Percentiles rank a stretch among this genome's conserved stretches.
phyloP scores from a whole-genome alignment of 2,113 vertebrate genomes.

The Phylloscopus trochilus region DNA sequence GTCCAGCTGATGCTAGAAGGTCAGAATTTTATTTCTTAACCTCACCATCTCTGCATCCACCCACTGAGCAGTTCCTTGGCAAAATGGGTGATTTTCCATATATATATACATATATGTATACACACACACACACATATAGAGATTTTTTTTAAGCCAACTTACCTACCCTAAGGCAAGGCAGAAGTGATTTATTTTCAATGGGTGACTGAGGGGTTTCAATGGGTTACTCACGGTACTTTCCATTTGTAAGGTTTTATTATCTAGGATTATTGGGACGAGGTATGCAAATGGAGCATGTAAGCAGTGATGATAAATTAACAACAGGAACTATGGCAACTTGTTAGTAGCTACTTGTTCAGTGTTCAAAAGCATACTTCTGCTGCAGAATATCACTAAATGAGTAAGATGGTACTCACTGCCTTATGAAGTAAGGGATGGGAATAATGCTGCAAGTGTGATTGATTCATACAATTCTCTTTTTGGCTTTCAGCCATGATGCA shows the following conservation, averaged over 20 bases:
- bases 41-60: neutral
- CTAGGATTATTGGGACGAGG: neutral
- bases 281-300: neutral
- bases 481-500: constrained; percentile 41
- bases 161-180: neutral
- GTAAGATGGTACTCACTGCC: constrained; percentile 39
- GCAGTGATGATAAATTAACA: neutral
- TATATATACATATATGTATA: neutral
- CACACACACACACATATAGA: accelerated
- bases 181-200: neutral
- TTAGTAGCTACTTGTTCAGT: constrained; percentile 8
- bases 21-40: neutral
- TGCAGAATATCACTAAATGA: constrained; percentile 26
- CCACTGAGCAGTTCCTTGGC: neutral
- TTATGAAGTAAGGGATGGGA: neutral
- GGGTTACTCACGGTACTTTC: constrained; percentile 41
- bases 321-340: neutral
- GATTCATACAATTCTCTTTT: constrained; percentile 35
- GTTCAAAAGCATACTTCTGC: constrained; percentile 14
- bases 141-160: neutral
- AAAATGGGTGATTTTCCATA: neutral
- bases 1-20: neutral
- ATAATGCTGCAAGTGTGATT: constrained; percentile 36
- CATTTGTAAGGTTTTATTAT: constrained; percentile 33
- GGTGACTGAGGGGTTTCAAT: neutral